Evolutionary conservation across 1,140 invertebrate genomes (phyloP).

Genomic region (Diuraphis noxia): DNA sequence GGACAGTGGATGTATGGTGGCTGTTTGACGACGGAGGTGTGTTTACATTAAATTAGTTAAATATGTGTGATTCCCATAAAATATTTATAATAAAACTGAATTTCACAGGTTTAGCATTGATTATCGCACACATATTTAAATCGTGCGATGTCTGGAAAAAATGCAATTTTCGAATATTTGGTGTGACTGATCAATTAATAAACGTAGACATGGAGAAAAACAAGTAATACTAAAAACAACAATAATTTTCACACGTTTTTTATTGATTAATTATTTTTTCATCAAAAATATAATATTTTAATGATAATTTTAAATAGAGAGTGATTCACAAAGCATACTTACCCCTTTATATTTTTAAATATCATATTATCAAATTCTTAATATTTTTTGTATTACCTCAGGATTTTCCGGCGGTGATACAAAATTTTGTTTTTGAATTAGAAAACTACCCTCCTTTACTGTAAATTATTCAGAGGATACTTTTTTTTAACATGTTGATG

Average conservation of each 20-base stretch:
- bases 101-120: slow-evolving; percentile 40
- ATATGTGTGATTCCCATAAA: slow-evolving; percentile 57
- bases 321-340: no score
- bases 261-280: neutral
- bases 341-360: no score
- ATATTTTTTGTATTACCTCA: no score
- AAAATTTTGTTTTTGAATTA: no score
- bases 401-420: no score
- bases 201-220: slow-evolving; percentile 54
- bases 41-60: neutral
- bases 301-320: no score
- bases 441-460: no score
- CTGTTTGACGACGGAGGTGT: slow-evolving; percentile 71
- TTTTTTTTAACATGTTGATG: no score
- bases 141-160: slow-evolving; percentile 37
- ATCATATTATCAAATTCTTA: no score
- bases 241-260: neutral
- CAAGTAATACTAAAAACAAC: slow-evolving; percentile 39
- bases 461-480: no score
- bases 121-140: slow-evolving; percentile 48
- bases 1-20: slow-evolving; percentile 74
- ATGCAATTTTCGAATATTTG: slow-evolving; percentile 52
- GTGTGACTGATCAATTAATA: slow-evolving; percentile 56
- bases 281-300: neutral
- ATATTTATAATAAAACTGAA: neutral